Percentiles rank a stretch among this genome's conserved stretches.
These are phyloP conservation scores for Pachycephus smyrnensis DNA, from an alignment of 2,888 invertebrate species.

Conservation along the genomic window DNA sequence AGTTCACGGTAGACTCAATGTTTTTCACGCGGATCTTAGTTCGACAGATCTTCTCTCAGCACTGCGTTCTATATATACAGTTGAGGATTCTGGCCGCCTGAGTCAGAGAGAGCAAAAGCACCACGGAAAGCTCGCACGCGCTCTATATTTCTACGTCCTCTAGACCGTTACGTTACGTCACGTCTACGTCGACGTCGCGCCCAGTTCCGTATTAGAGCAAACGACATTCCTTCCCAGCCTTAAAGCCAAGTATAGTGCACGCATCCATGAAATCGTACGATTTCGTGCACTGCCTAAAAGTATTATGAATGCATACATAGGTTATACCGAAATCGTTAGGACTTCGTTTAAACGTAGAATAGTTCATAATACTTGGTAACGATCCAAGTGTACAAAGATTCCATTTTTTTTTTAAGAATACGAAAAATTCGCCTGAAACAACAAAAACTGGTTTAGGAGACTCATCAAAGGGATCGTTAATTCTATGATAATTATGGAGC, in stretches of 20 bases:
- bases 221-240: neutral
- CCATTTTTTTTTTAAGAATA: neutral
- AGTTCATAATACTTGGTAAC: slow-evolving; percentile 6
- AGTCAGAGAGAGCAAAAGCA: slow-evolving; percentile 15
- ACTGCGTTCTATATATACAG: slow-evolving; percentile 19
- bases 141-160: slow-evolving; percentile 8
- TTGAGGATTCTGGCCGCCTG: slow-evolving; percentile 15
- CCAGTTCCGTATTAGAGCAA: neutral
- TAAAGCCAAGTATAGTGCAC: slow-evolving; percentile 18
- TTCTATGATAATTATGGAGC: neutral
- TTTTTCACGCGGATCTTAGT: slow-evolving; percentile 11
- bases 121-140: slow-evolving; percentile 9
- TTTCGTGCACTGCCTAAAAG: neutral
- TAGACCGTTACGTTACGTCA: slow-evolving; percentile 5
- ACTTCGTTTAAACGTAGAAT: no score
- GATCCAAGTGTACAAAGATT: neutral
- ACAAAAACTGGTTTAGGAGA: neutral
- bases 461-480: neutral
- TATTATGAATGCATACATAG: neutral
- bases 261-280: slow-evolving; percentile 26
- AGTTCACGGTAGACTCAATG: neutral
- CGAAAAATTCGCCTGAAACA: neutral
- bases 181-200: neutral
- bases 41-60: slow-evolving; percentile 4
- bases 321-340: no score